Conservation (phyloP, 1,140 invertebrate genomes). For the Hylaeus volcanicus region DNA sequence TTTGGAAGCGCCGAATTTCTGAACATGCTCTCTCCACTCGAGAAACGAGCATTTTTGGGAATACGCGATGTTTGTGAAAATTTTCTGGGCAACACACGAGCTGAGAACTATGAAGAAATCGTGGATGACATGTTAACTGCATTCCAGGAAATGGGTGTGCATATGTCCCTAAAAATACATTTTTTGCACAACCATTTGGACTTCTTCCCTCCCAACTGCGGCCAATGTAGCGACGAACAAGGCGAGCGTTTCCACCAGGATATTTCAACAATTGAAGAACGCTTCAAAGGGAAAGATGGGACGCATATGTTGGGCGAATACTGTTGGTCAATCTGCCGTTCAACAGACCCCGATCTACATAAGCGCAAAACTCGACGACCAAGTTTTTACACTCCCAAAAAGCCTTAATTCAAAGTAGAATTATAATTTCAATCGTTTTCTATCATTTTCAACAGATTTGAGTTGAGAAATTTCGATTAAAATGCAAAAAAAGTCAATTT, state of each 20-base stretch:
- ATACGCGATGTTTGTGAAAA: neutral
- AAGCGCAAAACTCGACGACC: too few species aligned
- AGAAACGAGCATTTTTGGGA: too few species aligned
- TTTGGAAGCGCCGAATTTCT: too few species aligned
- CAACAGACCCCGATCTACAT: neutral
- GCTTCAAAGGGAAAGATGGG: neutral
- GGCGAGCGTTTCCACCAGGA: constrained; percentile 3
- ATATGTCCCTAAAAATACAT: constrained; percentile 53
- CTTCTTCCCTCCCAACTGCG: constrained; percentile 61
- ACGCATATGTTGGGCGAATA: constrained; percentile 6
- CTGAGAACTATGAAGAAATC: neutral
- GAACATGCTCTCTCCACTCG: too few species aligned
- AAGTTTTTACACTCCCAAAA: too few species aligned
- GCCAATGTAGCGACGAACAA: constrained; percentile 24
- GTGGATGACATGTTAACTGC: neutral
- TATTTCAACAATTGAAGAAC: neutral
- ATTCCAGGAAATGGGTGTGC: neutral
- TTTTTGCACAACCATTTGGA: constrained; percentile 64
- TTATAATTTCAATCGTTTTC: too few species aligned
- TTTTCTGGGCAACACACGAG: constrained; percentile 10
- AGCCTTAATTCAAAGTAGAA: too few species aligned
- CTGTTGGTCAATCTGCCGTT: neutral
- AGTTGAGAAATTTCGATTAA: too few species aligned
- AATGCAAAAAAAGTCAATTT: too few species aligned
- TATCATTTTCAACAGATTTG: too few species aligned